phyloP scores from a whole-genome alignment of 2,888 invertebrate species.

The Drosophila anceps region DNA sequence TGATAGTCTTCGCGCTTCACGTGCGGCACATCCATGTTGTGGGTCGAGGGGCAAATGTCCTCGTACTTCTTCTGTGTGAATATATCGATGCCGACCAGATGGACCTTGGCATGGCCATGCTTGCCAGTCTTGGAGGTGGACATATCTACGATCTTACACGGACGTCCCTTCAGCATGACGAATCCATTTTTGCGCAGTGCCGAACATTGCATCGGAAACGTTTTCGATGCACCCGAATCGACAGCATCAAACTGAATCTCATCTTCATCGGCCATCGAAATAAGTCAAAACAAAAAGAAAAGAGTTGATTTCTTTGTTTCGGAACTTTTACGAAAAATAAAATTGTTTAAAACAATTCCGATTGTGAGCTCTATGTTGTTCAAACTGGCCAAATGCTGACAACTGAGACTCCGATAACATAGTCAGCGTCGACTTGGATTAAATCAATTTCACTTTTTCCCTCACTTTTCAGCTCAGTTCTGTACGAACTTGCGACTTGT shows the following conservation, averaged over 20 bases:
- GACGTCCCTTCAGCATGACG: constrained; percentile 98
- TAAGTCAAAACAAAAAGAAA: not conserved
- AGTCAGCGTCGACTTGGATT: constrained; percentile 18
- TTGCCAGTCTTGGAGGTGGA: constrained; percentile 99
- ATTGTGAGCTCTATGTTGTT: constrained; percentile 13
- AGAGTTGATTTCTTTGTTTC: not conserved
- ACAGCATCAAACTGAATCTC: constrained; percentile 93
- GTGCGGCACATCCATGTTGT: constrained; percentile 99
- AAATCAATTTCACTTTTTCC: not conserved
- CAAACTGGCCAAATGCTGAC: constrained; percentile 11
- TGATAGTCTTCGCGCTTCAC: constrained; percentile 99
- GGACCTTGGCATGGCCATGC: constrained; percentile 99
- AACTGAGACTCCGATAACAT: constrained; percentile 14
- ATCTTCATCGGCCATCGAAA: constrained; percentile 60
- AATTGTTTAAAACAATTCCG: constrained; percentile 27
- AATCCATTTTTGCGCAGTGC: constrained; percentile 99
- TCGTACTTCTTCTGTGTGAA: constrained; percentile 94
- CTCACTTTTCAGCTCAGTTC: not conserved
- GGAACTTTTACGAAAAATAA: constrained; percentile 12
- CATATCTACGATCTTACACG: constrained; percentile 99
- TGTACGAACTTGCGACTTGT: constrained; percentile 1
- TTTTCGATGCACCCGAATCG: constrained; percentile 97
- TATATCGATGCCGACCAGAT: constrained; percentile 97
- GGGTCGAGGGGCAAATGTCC: constrained; percentile 99
- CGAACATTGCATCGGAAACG: constrained; percentile 99